Evolutionary conservation across 2,888 invertebrate species (phyloP).

Genomic region (Lamellibrachia satsuma): DNA sequence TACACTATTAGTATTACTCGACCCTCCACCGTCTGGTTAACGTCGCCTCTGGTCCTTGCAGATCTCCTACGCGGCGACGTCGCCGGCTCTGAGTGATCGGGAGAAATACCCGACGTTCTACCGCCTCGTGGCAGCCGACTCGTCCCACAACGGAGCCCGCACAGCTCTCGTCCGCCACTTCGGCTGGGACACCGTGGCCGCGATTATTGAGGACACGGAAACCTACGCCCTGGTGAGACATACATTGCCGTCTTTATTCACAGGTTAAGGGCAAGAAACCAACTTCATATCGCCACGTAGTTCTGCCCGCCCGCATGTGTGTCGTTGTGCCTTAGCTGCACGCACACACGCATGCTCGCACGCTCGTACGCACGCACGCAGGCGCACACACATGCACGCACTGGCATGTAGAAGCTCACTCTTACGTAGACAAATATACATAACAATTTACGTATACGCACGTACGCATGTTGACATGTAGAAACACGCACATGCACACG

Average conservation of each 20-base stretch:
- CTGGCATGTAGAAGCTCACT: no score
- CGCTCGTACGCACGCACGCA: background rate
- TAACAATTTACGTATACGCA: constrained; percentile 13
- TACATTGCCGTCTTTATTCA: background rate
- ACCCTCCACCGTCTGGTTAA: background rate
- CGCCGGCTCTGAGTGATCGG: constrained; percentile 87
- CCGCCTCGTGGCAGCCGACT: constrained; percentile 88
- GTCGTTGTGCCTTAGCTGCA: background rate
- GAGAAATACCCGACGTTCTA: constrained; percentile 89
- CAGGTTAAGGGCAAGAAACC: background rate
- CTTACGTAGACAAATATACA: background rate
- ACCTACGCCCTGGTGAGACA: constrained; percentile 76
- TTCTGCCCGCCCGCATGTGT: background rate
- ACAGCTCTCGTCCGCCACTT: constrained; percentile 83
- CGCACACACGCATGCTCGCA: background rate
- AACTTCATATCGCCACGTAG: background rate
- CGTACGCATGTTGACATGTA: constrained; percentile 8
- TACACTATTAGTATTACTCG: no score
- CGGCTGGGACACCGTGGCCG: constrained; percentile 87
- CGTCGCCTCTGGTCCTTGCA: constrained; percentile 55
- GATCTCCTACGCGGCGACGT: constrained; percentile 90
- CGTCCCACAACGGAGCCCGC: constrained; percentile 87
- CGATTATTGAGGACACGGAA: constrained; percentile 87
- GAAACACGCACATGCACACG: background rate
- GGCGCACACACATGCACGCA: background rate